Evolutionary conservation across 2,888 invertebrate species (phyloP).

Genomic region (Saturnia pavonia): DNA sequence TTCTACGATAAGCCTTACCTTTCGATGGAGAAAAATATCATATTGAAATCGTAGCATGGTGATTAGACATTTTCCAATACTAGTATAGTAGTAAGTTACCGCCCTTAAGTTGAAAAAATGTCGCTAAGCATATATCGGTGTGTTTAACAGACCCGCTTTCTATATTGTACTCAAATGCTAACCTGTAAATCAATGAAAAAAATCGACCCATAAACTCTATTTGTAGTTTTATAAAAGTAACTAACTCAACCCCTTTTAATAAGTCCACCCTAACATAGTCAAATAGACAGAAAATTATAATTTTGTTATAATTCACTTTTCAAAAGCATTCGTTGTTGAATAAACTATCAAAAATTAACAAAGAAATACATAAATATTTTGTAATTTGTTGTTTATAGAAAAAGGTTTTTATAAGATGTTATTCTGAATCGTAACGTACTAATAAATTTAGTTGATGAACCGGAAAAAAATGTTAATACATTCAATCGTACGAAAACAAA

Average conservation of each 20-base stretch:
- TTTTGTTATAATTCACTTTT: no score
- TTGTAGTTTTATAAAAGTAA: background rate
- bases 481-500: slow-evolving; percentile 40
- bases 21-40: no score
- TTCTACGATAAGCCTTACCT: no score
- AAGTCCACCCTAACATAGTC: background rate
- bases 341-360: no score
- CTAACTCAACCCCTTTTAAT: background rate
- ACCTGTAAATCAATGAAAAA: no score
- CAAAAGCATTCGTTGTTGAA: no score
- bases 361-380: background rate
- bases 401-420: background rate
- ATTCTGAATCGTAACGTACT: background rate
- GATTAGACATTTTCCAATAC: no score
- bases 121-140: background rate
- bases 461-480: slow-evolving; percentile 27
- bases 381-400: background rate
- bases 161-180: background rate
- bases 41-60: no score
- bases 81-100: no score
- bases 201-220: background rate
- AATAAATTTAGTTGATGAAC: slow-evolving; percentile 41
- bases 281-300: background rate
- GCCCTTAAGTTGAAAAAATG: background rate
- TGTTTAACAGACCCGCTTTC: background rate